These are phyloP conservation scores for Trichogramma dendrolimi DNA, from an alignment of 2,888 invertebrate genomes.

Conservation along the genomic window DNA sequence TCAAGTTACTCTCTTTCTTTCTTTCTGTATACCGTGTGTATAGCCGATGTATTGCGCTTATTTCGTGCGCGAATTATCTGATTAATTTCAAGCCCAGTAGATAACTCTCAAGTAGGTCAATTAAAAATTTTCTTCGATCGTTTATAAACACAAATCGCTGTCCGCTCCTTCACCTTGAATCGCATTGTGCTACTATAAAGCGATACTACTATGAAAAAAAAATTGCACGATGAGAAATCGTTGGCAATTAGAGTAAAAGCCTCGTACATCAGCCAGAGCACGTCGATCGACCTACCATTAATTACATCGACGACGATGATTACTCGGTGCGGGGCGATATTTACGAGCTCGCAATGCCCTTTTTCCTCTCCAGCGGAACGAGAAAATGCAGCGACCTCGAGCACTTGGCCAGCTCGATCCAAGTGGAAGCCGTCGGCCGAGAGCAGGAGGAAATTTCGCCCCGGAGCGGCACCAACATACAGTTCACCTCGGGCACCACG, in stretches of 20 bases:
- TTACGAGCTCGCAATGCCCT: not conserved
- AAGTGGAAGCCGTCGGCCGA: constrained; percentile 49
- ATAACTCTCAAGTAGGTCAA: too few relatives aligned
- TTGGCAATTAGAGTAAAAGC: constrained; percentile 42
- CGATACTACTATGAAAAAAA: too few relatives aligned
- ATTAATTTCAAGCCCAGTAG: too few relatives aligned
- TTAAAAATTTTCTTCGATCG: too few relatives aligned
- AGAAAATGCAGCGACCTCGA: constrained; percentile 52
- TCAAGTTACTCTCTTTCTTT: too few relatives aligned
- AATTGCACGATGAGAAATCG: constrained; percentile 25
- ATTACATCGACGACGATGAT: constrained; percentile 1
- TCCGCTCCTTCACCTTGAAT: too few relatives aligned
- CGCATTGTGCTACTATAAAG: too few relatives aligned
- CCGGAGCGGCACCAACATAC: constrained; percentile 69
- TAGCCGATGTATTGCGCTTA: too few relatives aligned
- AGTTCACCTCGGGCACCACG: constrained; percentile 83
- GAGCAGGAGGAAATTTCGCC: constrained; percentile 60
- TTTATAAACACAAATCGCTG: too few relatives aligned
- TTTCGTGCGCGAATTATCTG: too few relatives aligned
- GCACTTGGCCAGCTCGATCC: constrained; percentile 39
- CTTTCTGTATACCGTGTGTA: too few relatives aligned
- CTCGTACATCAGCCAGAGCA: constrained; percentile 18
- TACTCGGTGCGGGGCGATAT: not conserved
- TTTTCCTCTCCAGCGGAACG: constrained; percentile 47
- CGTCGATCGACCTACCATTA: constrained; percentile 6